phyloP scores from a whole-genome alignment of 2,113 vertebrate genomes.

The Vulpes vulpes region DNA sequence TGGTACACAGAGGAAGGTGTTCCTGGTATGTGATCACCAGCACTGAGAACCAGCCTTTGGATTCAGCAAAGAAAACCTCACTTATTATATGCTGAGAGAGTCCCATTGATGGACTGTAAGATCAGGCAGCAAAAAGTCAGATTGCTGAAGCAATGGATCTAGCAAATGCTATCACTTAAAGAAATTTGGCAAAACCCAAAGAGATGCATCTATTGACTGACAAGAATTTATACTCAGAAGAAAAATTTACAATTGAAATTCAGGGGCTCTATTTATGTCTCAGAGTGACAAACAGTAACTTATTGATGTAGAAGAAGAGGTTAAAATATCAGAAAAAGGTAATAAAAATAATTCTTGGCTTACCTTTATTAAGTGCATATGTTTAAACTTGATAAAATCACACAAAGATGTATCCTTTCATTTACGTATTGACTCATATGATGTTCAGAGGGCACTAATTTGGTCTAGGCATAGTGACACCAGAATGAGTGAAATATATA shows the following conservation, averaged over 20 bases:
- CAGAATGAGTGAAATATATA: neutral
- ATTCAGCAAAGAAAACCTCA: neutral
- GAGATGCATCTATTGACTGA: neutral
- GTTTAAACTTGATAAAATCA: neutral
- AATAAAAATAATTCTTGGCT: neutral
- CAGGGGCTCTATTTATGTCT: neutral
- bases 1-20: neutral
- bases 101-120: neutral
- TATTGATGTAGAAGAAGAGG: neutral
- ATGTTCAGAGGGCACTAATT: neutral
- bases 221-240: neutral
- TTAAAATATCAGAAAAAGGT: neutral
- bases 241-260: conserved; percentile 20
- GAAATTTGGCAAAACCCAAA: neutral
- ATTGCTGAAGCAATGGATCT: neutral
- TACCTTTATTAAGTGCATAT: neutral
- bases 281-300: neutral
- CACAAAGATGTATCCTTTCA: neutral
- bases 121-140: neutral
- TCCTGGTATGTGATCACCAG: neutral
- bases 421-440: neutral
- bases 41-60: neutral
- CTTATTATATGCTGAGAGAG: neutral
- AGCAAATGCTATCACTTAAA: neutral
- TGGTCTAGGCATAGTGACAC: neutral